A percentile compares a stretch with the other conserved stretches of the same genome.
phyloP scores from a whole-genome alignment of 1,140 invertebrate species.

The Caenorhabditis brenneri region DNA sequence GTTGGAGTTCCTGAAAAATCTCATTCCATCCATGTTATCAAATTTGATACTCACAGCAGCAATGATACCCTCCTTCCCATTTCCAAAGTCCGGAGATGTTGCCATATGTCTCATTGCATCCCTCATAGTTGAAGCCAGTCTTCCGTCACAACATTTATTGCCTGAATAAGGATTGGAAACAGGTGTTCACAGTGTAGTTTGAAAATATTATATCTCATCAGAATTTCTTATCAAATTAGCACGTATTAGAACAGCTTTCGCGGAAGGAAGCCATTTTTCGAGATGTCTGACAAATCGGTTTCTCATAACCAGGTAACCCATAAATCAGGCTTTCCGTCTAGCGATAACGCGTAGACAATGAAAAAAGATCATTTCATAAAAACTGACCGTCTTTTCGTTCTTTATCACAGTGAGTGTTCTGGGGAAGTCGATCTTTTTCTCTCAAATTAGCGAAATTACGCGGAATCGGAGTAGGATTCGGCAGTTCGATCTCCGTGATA shows the following conservation, averaged over 20 bases:
- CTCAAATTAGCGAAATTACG: constrained; percentile 6
- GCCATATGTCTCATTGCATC: constrained; percentile 34
- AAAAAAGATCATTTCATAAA: background rate
- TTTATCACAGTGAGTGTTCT: constrained; percentile 25
- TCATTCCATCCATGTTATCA: background rate
- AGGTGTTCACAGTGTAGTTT: background rate
- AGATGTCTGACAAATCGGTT: too few species aligned
- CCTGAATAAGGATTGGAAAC: background rate
- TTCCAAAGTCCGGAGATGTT: background rate
- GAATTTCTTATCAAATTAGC: background rate
- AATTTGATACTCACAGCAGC: background rate
- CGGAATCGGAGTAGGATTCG: constrained; percentile 11
- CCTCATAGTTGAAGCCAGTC: constrained; percentile 5
- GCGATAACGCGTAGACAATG: too few species aligned
- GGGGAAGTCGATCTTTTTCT: constrained; percentile 12
- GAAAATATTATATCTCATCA: background rate
- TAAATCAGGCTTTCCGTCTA: too few species aligned
- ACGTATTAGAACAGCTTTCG: background rate
- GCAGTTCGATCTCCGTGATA: constrained; percentile 10
- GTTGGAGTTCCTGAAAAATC: constrained; percentile 40
- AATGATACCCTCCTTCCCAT: constrained; percentile 1
- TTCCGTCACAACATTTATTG: constrained; percentile 21
- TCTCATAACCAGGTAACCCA: too few species aligned
- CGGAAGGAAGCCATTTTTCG: too few species aligned
- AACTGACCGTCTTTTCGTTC: constrained; percentile 28